Evolutionary conservation across 2,888 invertebrate genomes (phyloP).

Genomic region (Andrena bucephala): DNA sequence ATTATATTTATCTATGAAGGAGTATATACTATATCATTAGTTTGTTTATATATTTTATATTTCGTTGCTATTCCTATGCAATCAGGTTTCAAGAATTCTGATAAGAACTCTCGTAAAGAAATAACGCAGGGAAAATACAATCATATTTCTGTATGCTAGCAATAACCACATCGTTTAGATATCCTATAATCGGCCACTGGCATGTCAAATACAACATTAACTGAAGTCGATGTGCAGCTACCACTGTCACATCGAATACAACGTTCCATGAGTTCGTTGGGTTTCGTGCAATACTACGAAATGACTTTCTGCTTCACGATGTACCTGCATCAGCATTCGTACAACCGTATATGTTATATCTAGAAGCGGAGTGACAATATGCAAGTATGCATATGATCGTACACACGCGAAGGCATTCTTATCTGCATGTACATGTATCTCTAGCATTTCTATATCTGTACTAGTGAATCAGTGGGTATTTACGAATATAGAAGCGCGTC

Average conservation of each 20-base stretch:
- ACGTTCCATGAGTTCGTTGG: conserved; percentile 28
- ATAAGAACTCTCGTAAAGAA: neutral
- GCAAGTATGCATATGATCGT: conserved; percentile 6
- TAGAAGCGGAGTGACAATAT: conserved; percentile 21
- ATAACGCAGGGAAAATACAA: neutral
- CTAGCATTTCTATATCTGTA: too few species aligned
- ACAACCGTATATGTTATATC: conserved; percentile 1
- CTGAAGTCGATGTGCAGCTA: neutral
- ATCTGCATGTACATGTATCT: too few species aligned
- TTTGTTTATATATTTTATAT: conserved; percentile 5
- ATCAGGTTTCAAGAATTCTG: too few species aligned
- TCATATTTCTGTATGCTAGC: neutral
- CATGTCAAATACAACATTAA: conserved; percentile 13
- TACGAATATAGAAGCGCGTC: too few species aligned
- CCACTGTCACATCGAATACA: conserved; percentile 5
- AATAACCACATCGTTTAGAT: conserved; percentile 11
- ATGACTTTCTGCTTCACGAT: neutral
- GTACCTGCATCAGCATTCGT: conserved; percentile 22
- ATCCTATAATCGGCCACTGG: conserved; percentile 1
- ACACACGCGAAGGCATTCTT: too few species aligned
- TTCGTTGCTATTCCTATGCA: neutral
- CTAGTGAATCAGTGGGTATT: too few species aligned
- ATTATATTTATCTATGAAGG: neutral
- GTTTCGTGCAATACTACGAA: neutral
- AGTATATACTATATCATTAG: neutral